These are phyloP conservation scores for Orycteropus afer DNA, from an alignment of 2,113 vertebrate genomes.

Conservation along the genomic window DNA sequence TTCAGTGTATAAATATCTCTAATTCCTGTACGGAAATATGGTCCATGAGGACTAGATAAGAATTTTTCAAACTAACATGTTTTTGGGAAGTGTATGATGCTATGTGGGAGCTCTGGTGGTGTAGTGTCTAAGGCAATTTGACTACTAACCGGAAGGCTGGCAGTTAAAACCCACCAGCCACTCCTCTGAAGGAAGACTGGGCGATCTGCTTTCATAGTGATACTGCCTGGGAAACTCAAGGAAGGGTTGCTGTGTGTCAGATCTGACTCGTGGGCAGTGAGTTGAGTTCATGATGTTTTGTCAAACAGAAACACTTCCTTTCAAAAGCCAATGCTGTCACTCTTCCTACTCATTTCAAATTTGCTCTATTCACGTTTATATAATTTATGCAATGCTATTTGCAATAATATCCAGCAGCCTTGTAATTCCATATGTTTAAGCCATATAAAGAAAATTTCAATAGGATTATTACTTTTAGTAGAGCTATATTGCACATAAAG, in stretches of 20 bases:
- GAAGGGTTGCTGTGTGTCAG: too few relatives aligned
- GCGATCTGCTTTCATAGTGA: too few relatives aligned
- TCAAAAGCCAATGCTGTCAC: constrained; percentile 67
- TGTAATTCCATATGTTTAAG: constrained; percentile 79
- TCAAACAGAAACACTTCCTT: constrained; percentile 71
- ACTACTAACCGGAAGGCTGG: too few relatives aligned
- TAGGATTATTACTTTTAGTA: constrained; percentile 74
- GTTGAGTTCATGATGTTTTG: too few relatives aligned
- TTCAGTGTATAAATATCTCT: background rate
- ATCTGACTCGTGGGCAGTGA: too few relatives aligned
- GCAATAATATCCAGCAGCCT: constrained; percentile 75
- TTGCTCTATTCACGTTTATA: constrained; percentile 76
- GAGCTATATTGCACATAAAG: constrained; percentile 52
- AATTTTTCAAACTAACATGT: constrained; percentile 69
- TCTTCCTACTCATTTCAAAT: constrained; percentile 77
- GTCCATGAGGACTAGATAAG: constrained; percentile 38
- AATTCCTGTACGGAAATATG: constrained; percentile 43
- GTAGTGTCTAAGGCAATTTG: too few relatives aligned
- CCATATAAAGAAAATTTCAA: constrained; percentile 78
- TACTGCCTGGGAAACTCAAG: too few relatives aligned
- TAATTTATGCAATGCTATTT: constrained; percentile 82
- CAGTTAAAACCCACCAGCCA: too few relatives aligned
- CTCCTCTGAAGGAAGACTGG: too few relatives aligned
- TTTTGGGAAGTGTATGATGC: constrained; percentile 16
- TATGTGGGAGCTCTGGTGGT: too few relatives aligned